Percentiles rank a stretch among this genome's conserved stretches.
Evolutionary conservation across 2,888 invertebrate species (phyloP).

Genomic region (Lapara coniferarum): DNA sequence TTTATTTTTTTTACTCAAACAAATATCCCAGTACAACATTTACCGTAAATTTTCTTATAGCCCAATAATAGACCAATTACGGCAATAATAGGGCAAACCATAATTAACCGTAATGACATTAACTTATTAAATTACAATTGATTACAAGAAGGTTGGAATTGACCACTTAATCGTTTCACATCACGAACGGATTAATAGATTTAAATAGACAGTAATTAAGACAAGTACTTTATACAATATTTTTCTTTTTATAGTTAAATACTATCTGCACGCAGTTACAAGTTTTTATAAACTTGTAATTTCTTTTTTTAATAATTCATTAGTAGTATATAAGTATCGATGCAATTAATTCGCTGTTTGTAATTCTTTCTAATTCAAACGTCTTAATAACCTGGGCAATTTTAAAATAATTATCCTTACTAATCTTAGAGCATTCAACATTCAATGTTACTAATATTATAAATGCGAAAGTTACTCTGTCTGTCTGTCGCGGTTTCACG

Average conservation of each 20-base stretch:
- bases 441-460: too few relatives aligned
- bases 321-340: too few relatives aligned
- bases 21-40: neutral
- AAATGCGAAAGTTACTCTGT: too few relatives aligned
- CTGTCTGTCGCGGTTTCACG: too few relatives aligned
- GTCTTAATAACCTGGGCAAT: too few relatives aligned
- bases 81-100: slow-evolving; percentile 69
- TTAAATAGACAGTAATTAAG: slow-evolving; percentile 18
- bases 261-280: neutral
- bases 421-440: too few relatives aligned
- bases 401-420: too few relatives aligned
- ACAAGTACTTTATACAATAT: slow-evolving; percentile 10
- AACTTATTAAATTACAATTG: slow-evolving; percentile 72
- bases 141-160: slow-evolving; percentile 71
- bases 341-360: too few relatives aligned
- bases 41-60: slow-evolving; percentile 1
- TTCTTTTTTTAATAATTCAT: too few relatives aligned
- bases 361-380: too few relatives aligned
- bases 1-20: too few relatives aligned
- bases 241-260: slow-evolving; percentile 6
- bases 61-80: slow-evolving; percentile 63
- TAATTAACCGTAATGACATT: slow-evolving; percentile 74
- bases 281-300: too few relatives aligned
- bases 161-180: slow-evolving; percentile 57
- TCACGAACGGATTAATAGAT: slow-evolving; percentile 43